These are phyloP conservation scores for Drosophila paulistorum DNA, from an alignment of 1,140 invertebrate species.

Conservation along the genomic window DNA sequence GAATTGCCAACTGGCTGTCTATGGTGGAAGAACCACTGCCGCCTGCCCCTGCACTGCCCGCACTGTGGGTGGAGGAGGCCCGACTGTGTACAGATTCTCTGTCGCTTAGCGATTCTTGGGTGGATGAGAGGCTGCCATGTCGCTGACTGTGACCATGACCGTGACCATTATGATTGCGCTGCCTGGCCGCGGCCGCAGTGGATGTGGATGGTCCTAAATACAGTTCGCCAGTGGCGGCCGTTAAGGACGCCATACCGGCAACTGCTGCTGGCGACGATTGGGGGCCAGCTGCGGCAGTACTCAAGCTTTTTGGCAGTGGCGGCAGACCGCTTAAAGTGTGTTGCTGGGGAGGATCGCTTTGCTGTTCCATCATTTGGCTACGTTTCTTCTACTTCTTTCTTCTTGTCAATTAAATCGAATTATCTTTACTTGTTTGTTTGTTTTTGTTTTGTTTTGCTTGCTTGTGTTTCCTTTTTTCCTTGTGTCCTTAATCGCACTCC, in stretches of 20 bases:
- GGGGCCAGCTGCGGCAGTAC: slow-evolving; percentile 86
- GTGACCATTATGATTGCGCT: slow-evolving; percentile 67
- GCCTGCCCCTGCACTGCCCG: slow-evolving; percentile 30
- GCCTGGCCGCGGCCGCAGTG: slow-evolving; percentile 64
- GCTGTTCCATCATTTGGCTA: slow-evolving; percentile 62
- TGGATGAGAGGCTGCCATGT: slow-evolving; percentile 68
- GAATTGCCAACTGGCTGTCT: slow-evolving; percentile 90
- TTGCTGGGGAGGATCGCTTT: slow-evolving; percentile 51
- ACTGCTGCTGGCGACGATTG: slow-evolving; percentile 28
- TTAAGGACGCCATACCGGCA: slow-evolving; percentile 46
- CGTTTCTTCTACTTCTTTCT: slow-evolving; percentile 7
- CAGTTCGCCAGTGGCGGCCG: slow-evolving; percentile 60
- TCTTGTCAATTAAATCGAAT: slow-evolving; percentile 10
- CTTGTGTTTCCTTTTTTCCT: slow-evolving; percentile 15
- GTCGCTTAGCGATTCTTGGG: slow-evolving; percentile 76
- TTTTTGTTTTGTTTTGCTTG: background rate
- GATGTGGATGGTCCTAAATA: slow-evolving; percentile 78
- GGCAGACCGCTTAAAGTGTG: slow-evolving; percentile 87
- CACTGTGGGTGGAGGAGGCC: slow-evolving; percentile 75
- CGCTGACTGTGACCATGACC: slow-evolving; percentile 47
- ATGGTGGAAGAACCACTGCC: slow-evolving; percentile 85
- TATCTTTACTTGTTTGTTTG: slow-evolving; percentile 18
- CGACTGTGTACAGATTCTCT: slow-evolving; percentile 77
- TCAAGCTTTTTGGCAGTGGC: slow-evolving; percentile 92
- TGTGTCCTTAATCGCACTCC: slow-evolving; percentile 8